Percentiles rank a stretch among this genome's conserved stretches.
These are phyloP conservation scores for Littorina saxatilis DNA, from an alignment of 1,140 invertebrate species.

Conservation along the genomic window DNA sequence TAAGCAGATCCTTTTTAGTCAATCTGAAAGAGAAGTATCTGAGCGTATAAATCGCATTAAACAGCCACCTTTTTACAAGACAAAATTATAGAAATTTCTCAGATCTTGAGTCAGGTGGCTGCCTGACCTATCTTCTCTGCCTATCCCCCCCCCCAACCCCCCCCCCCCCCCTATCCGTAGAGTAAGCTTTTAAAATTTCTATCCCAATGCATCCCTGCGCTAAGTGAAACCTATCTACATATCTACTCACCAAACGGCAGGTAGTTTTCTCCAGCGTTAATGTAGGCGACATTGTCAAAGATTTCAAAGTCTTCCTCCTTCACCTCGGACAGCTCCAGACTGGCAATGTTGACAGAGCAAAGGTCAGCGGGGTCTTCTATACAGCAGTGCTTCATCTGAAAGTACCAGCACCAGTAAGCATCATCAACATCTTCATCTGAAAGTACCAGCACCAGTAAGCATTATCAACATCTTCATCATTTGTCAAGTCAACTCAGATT, in stretches of 20 bases:
- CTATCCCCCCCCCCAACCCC: neutral
- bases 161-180: neutral
- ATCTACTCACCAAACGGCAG: slow-evolving; percentile 68
- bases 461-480: slow-evolving; percentile 65
- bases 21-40: no score
- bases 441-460: slow-evolving; percentile 28
- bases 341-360: slow-evolving; percentile 71
- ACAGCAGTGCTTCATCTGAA: slow-evolving; percentile 74
- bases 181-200: no score
- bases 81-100: no score
- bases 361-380: slow-evolving; percentile 74
- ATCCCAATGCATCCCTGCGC: no score
- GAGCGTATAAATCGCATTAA: no score
- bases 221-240: no score
- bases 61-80: no score
- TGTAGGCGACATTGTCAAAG: slow-evolving; percentile 75
- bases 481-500: no score
- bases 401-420: slow-evolving; percentile 18
- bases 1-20: no score
- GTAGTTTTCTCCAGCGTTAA: slow-evolving; percentile 74
- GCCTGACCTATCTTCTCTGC: no score
- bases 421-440: slow-evolving; percentile 67
- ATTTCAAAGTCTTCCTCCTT: slow-evolving; percentile 73
- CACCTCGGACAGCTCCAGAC: slow-evolving; percentile 66
- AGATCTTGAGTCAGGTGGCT: no score